Conservation (phyloP, 2,113 vertebrate species). For the Brachyhypopomus gauderio region DNA sequence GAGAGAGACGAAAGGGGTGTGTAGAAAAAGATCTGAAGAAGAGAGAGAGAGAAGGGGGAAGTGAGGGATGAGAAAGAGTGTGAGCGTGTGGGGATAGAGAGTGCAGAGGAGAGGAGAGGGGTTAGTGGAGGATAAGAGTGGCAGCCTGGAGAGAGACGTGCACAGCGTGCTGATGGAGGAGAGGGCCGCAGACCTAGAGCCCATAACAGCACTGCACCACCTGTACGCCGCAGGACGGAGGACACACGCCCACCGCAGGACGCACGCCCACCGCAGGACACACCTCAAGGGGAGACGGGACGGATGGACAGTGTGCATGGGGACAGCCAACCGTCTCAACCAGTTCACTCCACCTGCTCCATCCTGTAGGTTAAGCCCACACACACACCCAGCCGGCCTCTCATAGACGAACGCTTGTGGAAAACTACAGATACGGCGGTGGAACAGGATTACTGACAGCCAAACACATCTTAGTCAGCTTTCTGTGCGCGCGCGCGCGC, state of each 20-base stretch:
- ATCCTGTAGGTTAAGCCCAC: no score
- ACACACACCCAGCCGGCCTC: neutral
- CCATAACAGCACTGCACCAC: no score
- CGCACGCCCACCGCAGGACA: no score
- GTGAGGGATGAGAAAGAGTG: neutral
- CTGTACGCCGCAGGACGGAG: no score
- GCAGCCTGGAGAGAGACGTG: constrained; percentile 68
- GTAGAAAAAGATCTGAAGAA: neutral
- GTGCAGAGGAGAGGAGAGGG: constrained; percentile 29
- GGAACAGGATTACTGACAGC: constrained; percentile 6
- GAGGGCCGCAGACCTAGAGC: constrained; percentile 25
- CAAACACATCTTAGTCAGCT: neutral
- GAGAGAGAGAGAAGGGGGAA: neutral
- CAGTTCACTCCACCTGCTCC: no score
- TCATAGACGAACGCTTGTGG: no score
- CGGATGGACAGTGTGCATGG: no score
- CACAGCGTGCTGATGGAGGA: constrained; percentile 75
- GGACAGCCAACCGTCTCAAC: no score
- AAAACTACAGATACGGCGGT: neutral
- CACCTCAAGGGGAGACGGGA: no score
- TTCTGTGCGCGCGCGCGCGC: neutral
- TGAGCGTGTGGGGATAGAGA: constrained; percentile 27
- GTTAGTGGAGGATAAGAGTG: constrained; percentile 38
- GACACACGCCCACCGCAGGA: no score
- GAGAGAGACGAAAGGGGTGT: neutral